Evolutionary conservation across 2,113 vertebrate genomes (phyloP), one percentile per base, ranked within the genome.

Genomic region (Piprites chloris): DNA sequence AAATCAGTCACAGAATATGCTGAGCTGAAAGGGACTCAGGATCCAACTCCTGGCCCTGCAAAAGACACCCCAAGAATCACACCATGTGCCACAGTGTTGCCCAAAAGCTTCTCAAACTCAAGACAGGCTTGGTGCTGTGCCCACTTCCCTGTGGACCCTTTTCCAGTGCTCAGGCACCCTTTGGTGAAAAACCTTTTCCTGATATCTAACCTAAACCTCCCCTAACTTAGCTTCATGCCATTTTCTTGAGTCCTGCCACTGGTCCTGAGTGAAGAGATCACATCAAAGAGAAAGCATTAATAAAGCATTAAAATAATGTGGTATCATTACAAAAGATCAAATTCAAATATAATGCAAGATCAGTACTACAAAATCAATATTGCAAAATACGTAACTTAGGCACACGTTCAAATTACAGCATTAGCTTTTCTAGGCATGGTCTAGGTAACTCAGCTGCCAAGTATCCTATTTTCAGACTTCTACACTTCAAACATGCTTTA

Each of bases 321-420:
- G 9, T 39, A 79, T 9, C 17, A 14, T 79, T 50, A 77, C 46
- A 83, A 46, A 86, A 83, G 12, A 69, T 24, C 28, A 59, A 82
- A 73, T 26, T 42, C 14, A 79, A 91, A 67, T 46, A 33, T 7
- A 87, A 46, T 12, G 7, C 9, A 88, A 33, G 12, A 82, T 33
- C 41, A 83, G 41, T 32, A 55, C 41, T 66, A 61, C 22, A 14
- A 79, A 19, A 32, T 15, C 46, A 73, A 22, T 75, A 49, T 4
- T 35, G 46, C 20, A 63, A 76, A 79, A 73, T 9, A 75, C 0
- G 1, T 58, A 46, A 82, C 30, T 75, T 23, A 12, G 21, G 32
- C 16, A 39, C 21, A 7, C 0, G 0, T 50, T 71, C 41, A 27
- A 47, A 21, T n/a, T 53, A 56, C 33, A 73, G 16, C 1, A 2